phyloP scores from a whole-genome alignment of 1,140 invertebrate species.

The Dendroctonus valens region DNA sequence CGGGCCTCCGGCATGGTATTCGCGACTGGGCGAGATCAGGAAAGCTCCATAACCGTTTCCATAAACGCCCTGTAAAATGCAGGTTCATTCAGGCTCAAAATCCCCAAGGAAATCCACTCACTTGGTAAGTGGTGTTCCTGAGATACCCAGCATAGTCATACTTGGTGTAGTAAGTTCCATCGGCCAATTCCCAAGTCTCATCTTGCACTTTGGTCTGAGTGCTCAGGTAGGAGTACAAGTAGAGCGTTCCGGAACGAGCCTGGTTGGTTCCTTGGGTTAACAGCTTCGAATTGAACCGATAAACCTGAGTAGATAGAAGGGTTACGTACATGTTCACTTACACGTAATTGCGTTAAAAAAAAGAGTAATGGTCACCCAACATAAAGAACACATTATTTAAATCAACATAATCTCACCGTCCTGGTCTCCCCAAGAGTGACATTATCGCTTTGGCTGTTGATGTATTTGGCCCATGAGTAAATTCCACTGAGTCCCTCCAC shows the following conservation, averaged over 20 bases:
- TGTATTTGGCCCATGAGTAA: constrained; percentile 23
- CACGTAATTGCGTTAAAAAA: too few species aligned
- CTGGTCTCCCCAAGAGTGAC: constrained; percentile 14
- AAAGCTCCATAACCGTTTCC: constrained; percentile 14
- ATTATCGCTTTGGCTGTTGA: constrained; percentile 4
- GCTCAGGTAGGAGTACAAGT: constrained; percentile 11
- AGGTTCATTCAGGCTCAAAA: too few species aligned
- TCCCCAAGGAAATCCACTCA: neutral
- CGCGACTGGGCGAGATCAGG: constrained; percentile 10
- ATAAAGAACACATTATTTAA: too few species aligned
- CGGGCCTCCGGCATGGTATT: constrained; percentile 18
- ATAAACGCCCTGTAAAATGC: constrained; percentile 6
- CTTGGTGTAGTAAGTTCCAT: constrained; percentile 22
- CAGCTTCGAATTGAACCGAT: constrained; percentile 5
- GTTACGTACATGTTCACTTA: too few species aligned
- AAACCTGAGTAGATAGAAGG: constrained; percentile 1
- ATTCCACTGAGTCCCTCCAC: constrained; percentile 15
- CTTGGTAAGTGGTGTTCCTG: constrained; percentile 18
- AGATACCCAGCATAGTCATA: constrained; percentile 19
- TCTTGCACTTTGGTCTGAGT: constrained; percentile 20
- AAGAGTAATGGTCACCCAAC: too few species aligned
- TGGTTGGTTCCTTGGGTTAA: constrained; percentile 18
- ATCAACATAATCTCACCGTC: constrained; percentile 2
- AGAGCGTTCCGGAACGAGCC: constrained; percentile 8
- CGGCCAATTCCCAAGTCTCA: constrained; percentile 21